A percentile compares a stretch with the other conserved stretches of the same genome.
Evolutionary conservation across 53 echinoderm and acorn worm genomes (phyloP).

Genomic region (Henricia sp.): DNA sequence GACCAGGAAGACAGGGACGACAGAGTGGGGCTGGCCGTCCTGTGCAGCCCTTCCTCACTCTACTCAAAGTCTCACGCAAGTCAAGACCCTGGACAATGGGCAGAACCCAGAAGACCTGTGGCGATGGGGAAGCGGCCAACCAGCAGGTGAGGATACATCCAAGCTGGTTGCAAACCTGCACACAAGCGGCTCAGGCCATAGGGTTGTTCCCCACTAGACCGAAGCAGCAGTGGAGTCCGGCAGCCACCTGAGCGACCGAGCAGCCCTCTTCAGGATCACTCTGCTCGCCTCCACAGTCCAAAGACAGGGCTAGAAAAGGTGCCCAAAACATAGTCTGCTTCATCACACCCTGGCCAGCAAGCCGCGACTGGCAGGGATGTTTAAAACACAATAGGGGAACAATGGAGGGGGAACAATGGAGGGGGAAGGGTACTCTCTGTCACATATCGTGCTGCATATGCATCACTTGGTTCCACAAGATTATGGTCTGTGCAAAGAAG

Average conservation of each 20-base stretch:
- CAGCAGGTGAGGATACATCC: not conserved
- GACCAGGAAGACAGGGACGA: not conserved
- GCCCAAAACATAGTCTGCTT: no score
- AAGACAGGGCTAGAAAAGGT: not conserved
- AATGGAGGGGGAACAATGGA: no score
- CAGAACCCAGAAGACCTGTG: not conserved
- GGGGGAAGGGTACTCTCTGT: no score
- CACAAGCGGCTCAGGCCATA: no score
- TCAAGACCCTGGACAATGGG: no score
- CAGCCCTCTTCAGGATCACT: no score
- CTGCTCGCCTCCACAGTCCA: not conserved
- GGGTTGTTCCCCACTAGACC: not conserved
- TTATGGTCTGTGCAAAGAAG: no score
- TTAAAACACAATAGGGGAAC: no score
- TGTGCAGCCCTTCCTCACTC: not conserved
- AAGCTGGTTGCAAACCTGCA: not conserved
- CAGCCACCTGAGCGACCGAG: not conserved
- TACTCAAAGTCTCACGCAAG: not conserved
- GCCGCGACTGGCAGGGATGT: not conserved
- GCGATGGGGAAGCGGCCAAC: not conserved
- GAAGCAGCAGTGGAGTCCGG: not conserved
- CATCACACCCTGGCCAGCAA: not conserved
- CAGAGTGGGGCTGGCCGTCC: not conserved
- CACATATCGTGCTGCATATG: no score
- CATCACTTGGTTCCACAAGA: no score